Evolutionary conservation across 2,797 vertebrate genomes (phyloP), one percentile per base, ranked within the genome.

Genomic region (Scarus forsteni): DNA sequence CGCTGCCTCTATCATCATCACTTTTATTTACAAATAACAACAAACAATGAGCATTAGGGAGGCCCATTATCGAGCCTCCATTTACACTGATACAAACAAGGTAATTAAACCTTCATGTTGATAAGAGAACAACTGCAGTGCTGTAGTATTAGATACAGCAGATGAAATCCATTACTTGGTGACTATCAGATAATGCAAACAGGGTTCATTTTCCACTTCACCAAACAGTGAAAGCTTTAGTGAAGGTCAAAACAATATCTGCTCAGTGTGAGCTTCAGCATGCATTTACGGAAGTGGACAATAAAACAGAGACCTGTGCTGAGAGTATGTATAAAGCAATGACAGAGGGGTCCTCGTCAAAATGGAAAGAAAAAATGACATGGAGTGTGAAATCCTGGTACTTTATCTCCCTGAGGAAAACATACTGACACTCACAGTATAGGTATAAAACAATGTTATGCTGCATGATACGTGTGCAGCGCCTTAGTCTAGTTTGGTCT

Each of bases 161-260:
- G 67, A 58, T 73, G 44, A 74, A 86, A 76, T 79, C 60, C 60
- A 78, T 58, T 68, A 62, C 59, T 76, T 65, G 50, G 59, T 62
- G 57, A 44, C 48, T 40, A 57, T 83, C 66, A 70, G 73, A 83
- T 86, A 77, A 80, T 81, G 57, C 59, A 57, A 66, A 73, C 60
- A 39, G 39, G 52, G 76, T 79, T 86, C 40, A 81, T 88, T 88
- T 90, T 85, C 81, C 73, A 80, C 87, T 81, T 75, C 84, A 82
- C 42, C 56, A 77, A 58, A 61, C 75, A 58, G 54, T 5, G 40
- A 38, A 60, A 62, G 65, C 53, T 0, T 73, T 40, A 58, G 57
- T 54, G 56, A 57, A 49, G 14, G 46, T 35, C 3, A 65, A 79
- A 81, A 51, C 43, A 54, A 43, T 66, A 67, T 54, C 48, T 68